Percentiles rank a stretch among this genome's conserved stretches.
Evolutionary conservation across 2,797 vertebrate species (phyloP).

Genomic region (Sitta carolinensis): DNA sequence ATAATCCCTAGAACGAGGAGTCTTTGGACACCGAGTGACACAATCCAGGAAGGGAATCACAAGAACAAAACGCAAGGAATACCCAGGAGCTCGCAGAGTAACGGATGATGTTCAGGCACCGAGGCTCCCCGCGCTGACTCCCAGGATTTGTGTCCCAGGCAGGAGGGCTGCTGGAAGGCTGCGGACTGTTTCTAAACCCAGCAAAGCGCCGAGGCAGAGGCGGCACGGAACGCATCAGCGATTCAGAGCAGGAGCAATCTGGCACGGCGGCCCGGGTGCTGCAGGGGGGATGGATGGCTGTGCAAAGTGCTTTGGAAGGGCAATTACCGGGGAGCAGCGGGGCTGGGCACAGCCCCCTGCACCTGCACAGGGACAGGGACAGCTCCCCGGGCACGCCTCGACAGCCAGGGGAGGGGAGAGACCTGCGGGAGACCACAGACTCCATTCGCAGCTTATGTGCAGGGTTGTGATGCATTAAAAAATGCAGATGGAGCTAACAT

Average conservation of each 20-base stretch:
- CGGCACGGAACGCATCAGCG: neutral
- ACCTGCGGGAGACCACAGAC: no score
- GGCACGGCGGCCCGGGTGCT: neutral
- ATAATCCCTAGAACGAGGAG: neutral
- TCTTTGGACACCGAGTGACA: neutral
- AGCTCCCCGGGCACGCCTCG: no score
- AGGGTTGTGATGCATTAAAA: neutral
- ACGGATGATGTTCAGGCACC: neutral
- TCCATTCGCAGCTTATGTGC: no score
- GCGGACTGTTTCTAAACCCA: neutral
- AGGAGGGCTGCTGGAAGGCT: neutral
- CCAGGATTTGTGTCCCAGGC: accelerated
- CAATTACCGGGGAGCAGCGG: no score
- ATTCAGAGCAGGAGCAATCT: neutral
- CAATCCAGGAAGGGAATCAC: neutral
- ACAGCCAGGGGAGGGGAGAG: no score
- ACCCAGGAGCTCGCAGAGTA: neutral
- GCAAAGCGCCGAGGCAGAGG: neutral
- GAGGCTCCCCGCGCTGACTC: accelerated
- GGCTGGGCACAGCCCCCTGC: no score
- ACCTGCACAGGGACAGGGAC: no score
- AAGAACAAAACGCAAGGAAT: neutral
- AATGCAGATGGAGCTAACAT: neutral
- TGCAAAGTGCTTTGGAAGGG: slow-evolving; percentile 10
- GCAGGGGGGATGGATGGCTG: neutral